These are phyloP conservation scores for Bacillus rossius DNA, from an alignment of 1,140 invertebrate genomes.

Conservation along the genomic window DNA sequence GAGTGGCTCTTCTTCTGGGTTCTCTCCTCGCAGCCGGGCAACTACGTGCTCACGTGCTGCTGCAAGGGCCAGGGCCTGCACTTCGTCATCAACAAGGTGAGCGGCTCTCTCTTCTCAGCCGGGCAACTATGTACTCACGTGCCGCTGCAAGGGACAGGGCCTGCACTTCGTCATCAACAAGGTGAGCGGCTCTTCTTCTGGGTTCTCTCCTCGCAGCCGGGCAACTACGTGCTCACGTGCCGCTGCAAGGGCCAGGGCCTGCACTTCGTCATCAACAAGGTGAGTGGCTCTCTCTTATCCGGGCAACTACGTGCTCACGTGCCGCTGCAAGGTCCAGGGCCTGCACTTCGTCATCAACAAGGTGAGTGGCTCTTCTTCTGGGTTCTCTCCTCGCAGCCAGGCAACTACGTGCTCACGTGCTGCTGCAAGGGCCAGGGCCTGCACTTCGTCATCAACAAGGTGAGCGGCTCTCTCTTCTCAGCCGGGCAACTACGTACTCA, in stretches of 20 bases:
- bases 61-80: constrained; percentile 75
- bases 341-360: constrained; percentile 94
- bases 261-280: constrained; percentile 93
- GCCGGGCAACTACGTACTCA: constrained; percentile 90
- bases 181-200: too few species aligned
- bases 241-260: constrained; percentile 69
- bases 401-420: constrained; percentile 90
- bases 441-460: constrained; percentile 92
- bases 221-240: constrained; percentile 90
- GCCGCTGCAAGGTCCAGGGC: constrained; percentile 66
- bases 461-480: constrained; percentile 89
- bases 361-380: constrained; percentile 40
- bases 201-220: constrained; percentile 86
- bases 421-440: constrained; percentile 69
- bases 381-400: constrained; percentile 77
- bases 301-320: constrained; percentile 90
- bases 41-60: constrained; percentile 86
- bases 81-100: constrained; percentile 90
- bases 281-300: constrained; percentile 80
- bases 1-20: neutral
- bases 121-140: constrained; percentile 90
- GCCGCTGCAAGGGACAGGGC: constrained; percentile 66
- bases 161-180: constrained; percentile 94
- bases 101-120: constrained; percentile 90
- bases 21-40: constrained; percentile 85